Percentiles rank a stretch among this genome's conserved stretches.
phyloP scores from a whole-genome alignment of 2,797 vertebrate species.

The Leptatherina wallacei region DNA sequence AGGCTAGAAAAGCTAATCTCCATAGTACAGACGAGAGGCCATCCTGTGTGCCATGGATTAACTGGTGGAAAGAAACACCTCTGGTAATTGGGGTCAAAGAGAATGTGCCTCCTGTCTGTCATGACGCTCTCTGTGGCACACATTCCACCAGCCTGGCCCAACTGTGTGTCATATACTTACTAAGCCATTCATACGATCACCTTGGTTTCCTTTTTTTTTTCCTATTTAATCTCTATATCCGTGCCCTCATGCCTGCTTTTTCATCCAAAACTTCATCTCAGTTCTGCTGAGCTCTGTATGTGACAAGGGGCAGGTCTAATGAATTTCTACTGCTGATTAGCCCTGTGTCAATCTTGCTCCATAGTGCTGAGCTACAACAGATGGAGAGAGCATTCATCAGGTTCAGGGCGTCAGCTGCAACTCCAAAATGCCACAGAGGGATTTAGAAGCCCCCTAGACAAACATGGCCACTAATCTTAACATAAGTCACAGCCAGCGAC shows the following conservation, averaged over 20 bases:
- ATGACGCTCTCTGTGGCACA: slow-evolving; percentile 65
- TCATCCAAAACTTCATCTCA: slow-evolving; percentile 28
- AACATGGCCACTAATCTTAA: slow-evolving; percentile 56
- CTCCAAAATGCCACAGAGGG: slow-evolving; percentile 66
- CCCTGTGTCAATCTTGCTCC: slow-evolving; percentile 50
- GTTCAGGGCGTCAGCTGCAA: slow-evolving; percentile 67
- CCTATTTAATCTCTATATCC: slow-evolving; percentile 12
- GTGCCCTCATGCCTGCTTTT: slow-evolving; percentile 18
- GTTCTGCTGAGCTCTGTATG: slow-evolving; percentile 3
- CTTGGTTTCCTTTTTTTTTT: slow-evolving; percentile 17
- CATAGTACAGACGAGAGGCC: slow-evolving; percentile 37
- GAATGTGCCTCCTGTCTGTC: slow-evolving; percentile 76
- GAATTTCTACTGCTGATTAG: slow-evolving; percentile 71
- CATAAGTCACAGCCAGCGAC: slow-evolving; percentile 46
- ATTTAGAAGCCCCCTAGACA: slow-evolving; percentile 61
- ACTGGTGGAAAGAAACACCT: slow-evolving; percentile 74
- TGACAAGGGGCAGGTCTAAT: slow-evolving; percentile 57
- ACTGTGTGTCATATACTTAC: slow-evolving; percentile 61
- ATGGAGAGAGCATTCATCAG: slow-evolving; percentile 72
- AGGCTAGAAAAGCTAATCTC: slow-evolving; percentile 54
- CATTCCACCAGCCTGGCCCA: slow-evolving; percentile 57
- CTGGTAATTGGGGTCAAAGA: slow-evolving; percentile 82
- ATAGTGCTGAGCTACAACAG: slow-evolving; percentile 55
- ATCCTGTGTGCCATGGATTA: slow-evolving; percentile 72
- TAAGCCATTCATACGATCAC: slow-evolving; percentile 38